These are phyloP conservation scores for Sarcophilus harrisii DNA, from an alignment of 2,797 vertebrate genomes.

Conservation along the genomic window DNA sequence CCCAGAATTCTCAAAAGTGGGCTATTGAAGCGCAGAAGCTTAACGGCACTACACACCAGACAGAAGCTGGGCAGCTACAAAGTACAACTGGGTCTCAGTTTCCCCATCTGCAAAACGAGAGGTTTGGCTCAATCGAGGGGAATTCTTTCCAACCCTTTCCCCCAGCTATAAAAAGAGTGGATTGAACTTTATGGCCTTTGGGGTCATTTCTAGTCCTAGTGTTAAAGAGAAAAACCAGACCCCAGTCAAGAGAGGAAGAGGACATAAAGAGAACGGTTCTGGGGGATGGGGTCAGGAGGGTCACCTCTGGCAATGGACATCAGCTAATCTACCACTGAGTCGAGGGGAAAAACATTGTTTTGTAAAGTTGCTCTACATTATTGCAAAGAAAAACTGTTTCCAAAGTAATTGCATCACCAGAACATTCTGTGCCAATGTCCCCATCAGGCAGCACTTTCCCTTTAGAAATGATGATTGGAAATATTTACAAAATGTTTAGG, in stretches of 20 bases:
- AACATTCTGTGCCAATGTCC: conserved; percentile 14
- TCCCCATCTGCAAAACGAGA: not conserved
- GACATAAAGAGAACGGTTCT: not conserved
- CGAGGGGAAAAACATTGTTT: not conserved
- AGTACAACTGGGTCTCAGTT: not conserved
- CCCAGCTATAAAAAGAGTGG: not conserved
- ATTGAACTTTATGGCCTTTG: not conserved
- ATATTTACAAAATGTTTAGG: not conserved
- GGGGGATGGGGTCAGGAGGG: not conserved
- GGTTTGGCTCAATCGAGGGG: not conserved
- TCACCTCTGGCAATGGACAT: not conserved
- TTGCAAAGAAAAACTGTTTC: conserved; percentile 2
- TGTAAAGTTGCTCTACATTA: not conserved
- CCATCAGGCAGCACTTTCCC: conserved; percentile 20
- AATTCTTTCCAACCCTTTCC: not conserved
- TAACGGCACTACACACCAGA: not conserved
- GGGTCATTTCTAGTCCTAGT: not conserved
- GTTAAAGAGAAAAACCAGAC: not conserved
- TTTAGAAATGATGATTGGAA: conserved; percentile 27
- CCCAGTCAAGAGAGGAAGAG: not conserved
- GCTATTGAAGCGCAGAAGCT: not conserved
- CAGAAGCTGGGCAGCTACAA: not conserved
- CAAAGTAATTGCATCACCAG: not conserved
- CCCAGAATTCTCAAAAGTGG: not conserved
- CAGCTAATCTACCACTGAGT: not conserved